Base-by-base conservation (phyloP, 1,140 invertebrate genomes). In the Micrasema longulum region DNA sequence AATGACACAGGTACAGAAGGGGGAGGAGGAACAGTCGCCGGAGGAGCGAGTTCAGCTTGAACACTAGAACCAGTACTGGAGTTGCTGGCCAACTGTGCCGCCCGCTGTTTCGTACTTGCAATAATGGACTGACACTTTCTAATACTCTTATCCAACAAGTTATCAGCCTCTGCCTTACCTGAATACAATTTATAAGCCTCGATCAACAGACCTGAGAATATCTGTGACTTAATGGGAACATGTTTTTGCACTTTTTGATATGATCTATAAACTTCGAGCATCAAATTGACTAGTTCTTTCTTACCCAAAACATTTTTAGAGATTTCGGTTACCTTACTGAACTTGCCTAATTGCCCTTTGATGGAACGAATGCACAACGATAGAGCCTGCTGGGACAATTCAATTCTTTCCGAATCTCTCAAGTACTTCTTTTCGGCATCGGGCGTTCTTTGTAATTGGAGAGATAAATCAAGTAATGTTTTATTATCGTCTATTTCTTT, bases 351-450 rank as follows among this genome's bases (percentile, higher is more conserved):
- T 57, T 83, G 81, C 5, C 82, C 84, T 68, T 84, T 85, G 4
- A 92, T 80, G 26, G 89, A 89, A 77, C 91, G 89, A 6, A 88
- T 81, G 73, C 89, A 90, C n/a, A 91, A 82, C 0, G 88, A 88
- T 48, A 92, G 86, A 0, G 94, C 92, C 83, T 92, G 90, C 53
- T 91, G 88, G 1, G 91, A 90, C 69, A 94, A 84, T 75, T 93
- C 89, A 75, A 91, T 88, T 70, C 93, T 87, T 80, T 96, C 94
- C 2, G 88, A 88, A 80, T 95, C 93, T 60, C 92, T 85, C 47
- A 96, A 86, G 79, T 95, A 96, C 80, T 89, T 94, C 90, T 94
- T 96, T 74, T 93, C 94, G 0, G 87, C 82, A 72, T 96, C 95
- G 1, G 95, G 95, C 52, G 87, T 89, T 79, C 91, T 91, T 69